These are phyloP conservation scores for Macquaria australasica DNA, from an alignment of 2,113 vertebrate species.

Conservation along the genomic window DNA sequence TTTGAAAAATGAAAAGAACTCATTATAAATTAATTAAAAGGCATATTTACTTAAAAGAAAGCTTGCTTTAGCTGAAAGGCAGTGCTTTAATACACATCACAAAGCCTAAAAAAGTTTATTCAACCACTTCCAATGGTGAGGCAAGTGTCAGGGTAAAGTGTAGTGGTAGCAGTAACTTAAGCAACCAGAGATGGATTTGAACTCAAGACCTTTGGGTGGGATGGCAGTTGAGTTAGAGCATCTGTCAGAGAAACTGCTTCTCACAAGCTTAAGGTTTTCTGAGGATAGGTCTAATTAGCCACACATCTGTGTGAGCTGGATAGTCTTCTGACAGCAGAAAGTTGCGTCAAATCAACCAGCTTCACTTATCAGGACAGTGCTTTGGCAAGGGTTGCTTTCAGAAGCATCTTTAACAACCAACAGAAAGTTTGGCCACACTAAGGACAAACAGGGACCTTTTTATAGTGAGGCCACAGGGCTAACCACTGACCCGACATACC, in stretches of 20 bases:
- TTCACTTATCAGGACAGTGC: not conserved
- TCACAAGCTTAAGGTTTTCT: conserved; percentile 5
- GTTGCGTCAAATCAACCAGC: not conserved
- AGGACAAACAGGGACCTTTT: not conserved
- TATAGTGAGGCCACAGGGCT: not conserved
- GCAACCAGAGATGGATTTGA: not conserved
- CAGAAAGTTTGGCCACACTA: not conserved
- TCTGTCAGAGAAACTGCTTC: conserved; percentile 22
- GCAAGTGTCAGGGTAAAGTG: not conserved
- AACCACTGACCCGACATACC: not conserved
- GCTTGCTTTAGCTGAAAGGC: not conserved
- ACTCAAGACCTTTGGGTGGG: not conserved
- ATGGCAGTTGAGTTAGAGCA: conserved; percentile 20
- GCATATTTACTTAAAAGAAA: not conserved
- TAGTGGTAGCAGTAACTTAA: not conserved
- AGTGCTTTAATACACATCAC: not conserved
- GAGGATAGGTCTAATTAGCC: conserved; percentile 31
- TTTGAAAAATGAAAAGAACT: not conserved
- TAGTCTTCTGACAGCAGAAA: conserved; percentile 13
- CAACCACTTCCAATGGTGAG: not conserved
- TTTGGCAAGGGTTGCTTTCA: not conserved
- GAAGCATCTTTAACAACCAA: not conserved
- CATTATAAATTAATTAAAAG: not conserved
- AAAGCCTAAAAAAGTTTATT: not conserved
- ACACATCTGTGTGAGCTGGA: conserved; percentile 18